Evolutionary conservation across 2,797 vertebrate genomes (phyloP).

Genomic region (Bucorvus abyssinicus): DNA sequence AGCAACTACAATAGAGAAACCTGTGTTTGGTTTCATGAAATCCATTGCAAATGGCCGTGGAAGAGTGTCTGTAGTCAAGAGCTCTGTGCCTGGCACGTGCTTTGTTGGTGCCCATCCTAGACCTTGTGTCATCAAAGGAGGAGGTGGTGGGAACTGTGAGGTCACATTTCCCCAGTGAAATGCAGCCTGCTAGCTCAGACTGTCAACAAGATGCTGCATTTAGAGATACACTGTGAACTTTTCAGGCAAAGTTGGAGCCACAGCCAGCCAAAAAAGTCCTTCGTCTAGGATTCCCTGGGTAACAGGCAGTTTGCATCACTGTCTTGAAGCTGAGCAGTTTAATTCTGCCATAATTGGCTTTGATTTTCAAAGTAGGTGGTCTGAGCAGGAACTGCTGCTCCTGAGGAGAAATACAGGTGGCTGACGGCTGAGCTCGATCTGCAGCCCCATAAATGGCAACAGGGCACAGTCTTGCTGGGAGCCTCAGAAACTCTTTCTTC

Average conservation of each 20-base stretch:
- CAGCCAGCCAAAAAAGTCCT: not conserved
- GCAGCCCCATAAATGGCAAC: not conserved
- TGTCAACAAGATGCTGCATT: accelerated
- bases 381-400: constrained; percentile 7
- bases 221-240: not conserved
- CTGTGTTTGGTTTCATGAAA: not conserved
- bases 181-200: not conserved
- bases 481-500: not conserved
- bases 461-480: not conserved
- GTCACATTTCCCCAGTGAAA: not conserved
- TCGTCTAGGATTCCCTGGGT: not conserved
- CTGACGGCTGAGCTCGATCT: not conserved
- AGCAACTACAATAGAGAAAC: not conserved
- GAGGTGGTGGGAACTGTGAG: not conserved
- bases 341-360: constrained; percentile 22
- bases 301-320: not conserved
- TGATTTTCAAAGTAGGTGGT: constrained; percentile 62
- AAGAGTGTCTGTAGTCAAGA: not conserved
- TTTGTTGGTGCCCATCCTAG: not conserved
- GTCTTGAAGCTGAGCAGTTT: not conserved
- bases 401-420: constrained; percentile 46
- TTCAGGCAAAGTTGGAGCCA: not conserved
- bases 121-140: not conserved
- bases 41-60: not conserved
- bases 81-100: not conserved